phyloP scores from a whole-genome alignment of 2,888 invertebrate genomes.

The Acronicta leporina region DNA sequence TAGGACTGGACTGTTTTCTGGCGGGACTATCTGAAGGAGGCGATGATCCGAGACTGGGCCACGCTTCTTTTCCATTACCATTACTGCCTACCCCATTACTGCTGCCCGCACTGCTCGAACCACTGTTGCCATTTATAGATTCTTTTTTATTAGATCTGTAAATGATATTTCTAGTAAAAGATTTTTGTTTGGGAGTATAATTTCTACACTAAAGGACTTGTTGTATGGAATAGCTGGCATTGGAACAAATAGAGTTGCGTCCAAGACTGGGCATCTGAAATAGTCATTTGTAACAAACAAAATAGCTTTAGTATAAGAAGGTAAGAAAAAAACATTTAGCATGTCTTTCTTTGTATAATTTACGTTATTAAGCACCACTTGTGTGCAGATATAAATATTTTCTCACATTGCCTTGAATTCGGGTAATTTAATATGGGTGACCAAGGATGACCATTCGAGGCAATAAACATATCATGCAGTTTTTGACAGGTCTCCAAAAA shows the following conservation, averaged over 20 bases:
- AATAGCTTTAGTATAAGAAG: too few relatives aligned
- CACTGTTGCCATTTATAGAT: slow-evolving; percentile 64
- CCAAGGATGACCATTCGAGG: too few relatives aligned
- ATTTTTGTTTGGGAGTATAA: slow-evolving; percentile 6
- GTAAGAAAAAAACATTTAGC: too few relatives aligned
- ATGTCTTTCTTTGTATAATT: too few relatives aligned
- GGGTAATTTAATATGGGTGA: too few relatives aligned
- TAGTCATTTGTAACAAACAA: too few relatives aligned
- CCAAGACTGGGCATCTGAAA: too few relatives aligned
- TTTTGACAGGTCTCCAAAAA: neutral
- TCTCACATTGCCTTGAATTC: too few relatives aligned
- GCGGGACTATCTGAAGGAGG: slow-evolving; percentile 84
- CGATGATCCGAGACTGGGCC: slow-evolving; percentile 92
- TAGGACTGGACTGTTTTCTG: slow-evolving; percentile 78
- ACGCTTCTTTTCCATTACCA: slow-evolving; percentile 91
- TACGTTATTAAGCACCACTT: too few relatives aligned
- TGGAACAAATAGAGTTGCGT: neutral
- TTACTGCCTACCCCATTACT: slow-evolving; percentile 63
- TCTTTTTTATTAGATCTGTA: slow-evolving; percentile 83
- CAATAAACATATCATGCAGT: too few relatives aligned
- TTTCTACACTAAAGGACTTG: slow-evolving; percentile 26
- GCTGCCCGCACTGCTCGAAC: slow-evolving; percentile 58
- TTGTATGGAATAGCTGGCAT: slow-evolving; percentile 24
- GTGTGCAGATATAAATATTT: too few relatives aligned
- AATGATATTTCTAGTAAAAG: slow-evolving; percentile 22